These are phyloP conservation scores for Alaudala cheleensis DNA, from an alignment of 2,113 vertebrate genomes.

Conservation along the genomic window DNA sequence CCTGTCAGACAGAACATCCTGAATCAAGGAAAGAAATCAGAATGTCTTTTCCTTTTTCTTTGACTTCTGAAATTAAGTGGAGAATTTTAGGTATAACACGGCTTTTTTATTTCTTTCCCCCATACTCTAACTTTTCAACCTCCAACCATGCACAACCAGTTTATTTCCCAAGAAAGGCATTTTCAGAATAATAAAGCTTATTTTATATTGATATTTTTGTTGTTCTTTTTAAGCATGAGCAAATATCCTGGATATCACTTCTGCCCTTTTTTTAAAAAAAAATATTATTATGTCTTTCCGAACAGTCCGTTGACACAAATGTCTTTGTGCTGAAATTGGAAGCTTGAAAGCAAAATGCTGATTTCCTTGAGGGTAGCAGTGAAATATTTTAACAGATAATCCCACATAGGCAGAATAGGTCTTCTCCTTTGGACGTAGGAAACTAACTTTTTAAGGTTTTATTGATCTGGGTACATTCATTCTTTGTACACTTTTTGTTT, in stretches of 20 bases:
- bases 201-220: neutral
- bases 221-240: neutral
- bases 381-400: neutral
- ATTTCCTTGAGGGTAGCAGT: neutral
- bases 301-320: neutral
- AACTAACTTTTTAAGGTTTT: neutral
- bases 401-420: neutral
- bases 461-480: neutral
- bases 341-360: neutral
- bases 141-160: accelerated
- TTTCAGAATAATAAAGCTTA: neutral
- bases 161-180: neutral
- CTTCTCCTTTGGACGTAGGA: neutral
- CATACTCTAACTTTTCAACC: neutral
- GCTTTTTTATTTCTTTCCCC: accelerated
- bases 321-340: neutral
- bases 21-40: neutral
- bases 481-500: neutral
- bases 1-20: neutral
- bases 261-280: neutral
- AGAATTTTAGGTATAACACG: neutral
- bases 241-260: neutral
- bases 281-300: neutral
- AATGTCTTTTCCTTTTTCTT: neutral
- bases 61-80: neutral